phyloP scores from a whole-genome alignment of 2,113 vertebrate genomes.

The Lipotes vexillifer region DNA sequence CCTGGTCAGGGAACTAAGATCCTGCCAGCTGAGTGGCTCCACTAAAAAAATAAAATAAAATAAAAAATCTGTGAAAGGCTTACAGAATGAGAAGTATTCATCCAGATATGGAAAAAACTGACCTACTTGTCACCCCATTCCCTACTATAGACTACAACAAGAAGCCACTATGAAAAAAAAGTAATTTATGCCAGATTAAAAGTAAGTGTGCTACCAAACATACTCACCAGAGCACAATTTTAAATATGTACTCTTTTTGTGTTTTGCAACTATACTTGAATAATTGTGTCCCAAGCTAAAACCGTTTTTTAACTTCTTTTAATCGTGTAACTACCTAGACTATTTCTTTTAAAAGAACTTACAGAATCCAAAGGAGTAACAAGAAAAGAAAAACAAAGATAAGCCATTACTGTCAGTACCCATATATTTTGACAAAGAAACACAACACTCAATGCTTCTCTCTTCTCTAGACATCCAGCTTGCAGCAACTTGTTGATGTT shows the following conservation, averaged over 20 bases:
- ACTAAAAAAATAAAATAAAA: background rate
- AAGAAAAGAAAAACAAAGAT: slow-evolving; percentile 3
- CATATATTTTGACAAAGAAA: background rate
- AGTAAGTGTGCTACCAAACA: background rate
- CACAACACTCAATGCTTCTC: background rate
- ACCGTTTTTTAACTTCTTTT: background rate
- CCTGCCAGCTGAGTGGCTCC: background rate
- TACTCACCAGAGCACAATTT: background rate
- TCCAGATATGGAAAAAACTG: background rate
- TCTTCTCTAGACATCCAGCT: background rate
- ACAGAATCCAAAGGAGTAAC: background rate
- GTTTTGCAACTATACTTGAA: background rate
- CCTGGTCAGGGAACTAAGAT: background rate
- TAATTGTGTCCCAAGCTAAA: background rate
- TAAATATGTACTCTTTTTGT: background rate
- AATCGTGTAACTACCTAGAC: background rate
- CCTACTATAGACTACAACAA: background rate
- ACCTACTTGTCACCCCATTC: background rate
- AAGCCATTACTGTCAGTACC: background rate
- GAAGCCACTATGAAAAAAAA: background rate
- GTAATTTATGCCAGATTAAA: background rate
- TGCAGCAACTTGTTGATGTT: background rate
- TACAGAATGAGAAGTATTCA: background rate
- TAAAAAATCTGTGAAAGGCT: background rate
- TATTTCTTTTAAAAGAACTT: background rate